Conservation (phyloP, 35 echinoderm and acorn worm species). For the Chiridota heheva region DNA sequence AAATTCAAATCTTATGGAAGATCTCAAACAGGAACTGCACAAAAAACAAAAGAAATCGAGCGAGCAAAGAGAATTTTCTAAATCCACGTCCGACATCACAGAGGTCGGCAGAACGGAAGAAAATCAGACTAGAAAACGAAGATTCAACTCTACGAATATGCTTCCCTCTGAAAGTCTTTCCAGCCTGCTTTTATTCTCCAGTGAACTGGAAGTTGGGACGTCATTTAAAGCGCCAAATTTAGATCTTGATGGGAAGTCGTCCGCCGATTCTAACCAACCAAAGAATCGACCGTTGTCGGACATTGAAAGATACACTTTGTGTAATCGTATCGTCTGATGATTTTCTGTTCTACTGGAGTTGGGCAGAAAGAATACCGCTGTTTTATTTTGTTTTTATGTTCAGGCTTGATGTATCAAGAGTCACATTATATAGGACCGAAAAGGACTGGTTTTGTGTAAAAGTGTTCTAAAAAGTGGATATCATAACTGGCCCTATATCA, state of each 20-base stretch:
- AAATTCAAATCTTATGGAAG: slow-evolving; percentile 29
- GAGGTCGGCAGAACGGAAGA: slow-evolving; percentile 31
- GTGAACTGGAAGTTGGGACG: slow-evolving; percentile 34
- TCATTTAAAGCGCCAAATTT: slow-evolving; percentile 10
- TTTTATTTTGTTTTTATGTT: too few species aligned
- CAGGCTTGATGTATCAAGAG: too few species aligned
- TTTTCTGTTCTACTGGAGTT: too few species aligned
- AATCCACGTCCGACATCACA: slow-evolving; percentile 26
- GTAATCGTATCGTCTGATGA: slow-evolving; percentile 53
- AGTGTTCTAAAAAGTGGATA: too few species aligned
- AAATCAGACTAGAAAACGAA: slow-evolving; percentile 7
- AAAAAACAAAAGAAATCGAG: neutral
- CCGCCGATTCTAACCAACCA: too few species aligned
- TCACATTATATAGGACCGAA: too few species aligned
- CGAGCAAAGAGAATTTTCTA: neutral
- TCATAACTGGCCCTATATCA: too few species aligned
- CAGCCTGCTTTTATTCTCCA: slow-evolving; percentile 9
- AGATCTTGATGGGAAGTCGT: too few species aligned
- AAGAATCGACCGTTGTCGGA: slow-evolving; percentile 16
- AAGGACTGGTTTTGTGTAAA: too few species aligned
- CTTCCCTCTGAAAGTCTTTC: slow-evolving; percentile 34
- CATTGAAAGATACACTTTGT: slow-evolving; percentile 46
- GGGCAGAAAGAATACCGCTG: too few species aligned
- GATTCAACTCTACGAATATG: slow-evolving; percentile 19
- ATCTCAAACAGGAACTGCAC: slow-evolving; percentile 12